These are phyloP conservation scores for Nesidiocoris tenuis DNA, from an alignment of 2,888 invertebrate species.

Conservation along the genomic window DNA sequence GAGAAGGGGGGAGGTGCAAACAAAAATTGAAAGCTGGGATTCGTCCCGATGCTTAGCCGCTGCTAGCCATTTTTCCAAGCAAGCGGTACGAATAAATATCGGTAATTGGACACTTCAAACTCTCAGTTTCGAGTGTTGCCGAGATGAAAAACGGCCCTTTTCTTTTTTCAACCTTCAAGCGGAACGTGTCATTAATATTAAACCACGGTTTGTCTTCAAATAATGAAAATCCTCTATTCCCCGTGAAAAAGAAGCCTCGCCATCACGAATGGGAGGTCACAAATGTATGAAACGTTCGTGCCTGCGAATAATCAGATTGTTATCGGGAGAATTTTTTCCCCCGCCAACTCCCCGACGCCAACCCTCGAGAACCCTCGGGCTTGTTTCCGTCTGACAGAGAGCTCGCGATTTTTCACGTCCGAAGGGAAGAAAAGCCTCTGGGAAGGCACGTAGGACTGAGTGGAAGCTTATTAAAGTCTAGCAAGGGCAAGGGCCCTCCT, in stretches of 20 bases:
- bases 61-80: no score
- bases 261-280: not conserved
- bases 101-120: not conserved
- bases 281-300: conserved; percentile 30
- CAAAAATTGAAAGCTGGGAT: no score
- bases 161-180: not conserved
- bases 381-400: conserved; percentile 13
- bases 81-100: no score
- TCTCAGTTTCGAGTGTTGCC: not conserved
- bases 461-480: conserved; percentile 23
- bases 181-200: conserved; percentile 40
- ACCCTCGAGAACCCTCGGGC: not conserved
- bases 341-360: not conserved
- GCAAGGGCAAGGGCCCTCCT: not conserved
- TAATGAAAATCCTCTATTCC: conserved; percentile 21
- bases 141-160: not conserved
- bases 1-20: no score
- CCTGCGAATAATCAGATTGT: conserved; percentile 27
- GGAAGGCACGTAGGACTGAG: not conserved
- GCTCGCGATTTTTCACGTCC: conserved; percentile 23
- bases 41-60: no score
- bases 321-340: not conserved
- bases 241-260: not conserved
- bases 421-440: not conserved
- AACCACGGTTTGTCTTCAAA: conserved; percentile 30